Percentiles rank a stretch among this genome's conserved stretches.
Evolutionary conservation across 30 jellyfish, hydroid and myxozoan genomes (phyloP).

Genomic region (Phacellophora camtschatica): DNA sequence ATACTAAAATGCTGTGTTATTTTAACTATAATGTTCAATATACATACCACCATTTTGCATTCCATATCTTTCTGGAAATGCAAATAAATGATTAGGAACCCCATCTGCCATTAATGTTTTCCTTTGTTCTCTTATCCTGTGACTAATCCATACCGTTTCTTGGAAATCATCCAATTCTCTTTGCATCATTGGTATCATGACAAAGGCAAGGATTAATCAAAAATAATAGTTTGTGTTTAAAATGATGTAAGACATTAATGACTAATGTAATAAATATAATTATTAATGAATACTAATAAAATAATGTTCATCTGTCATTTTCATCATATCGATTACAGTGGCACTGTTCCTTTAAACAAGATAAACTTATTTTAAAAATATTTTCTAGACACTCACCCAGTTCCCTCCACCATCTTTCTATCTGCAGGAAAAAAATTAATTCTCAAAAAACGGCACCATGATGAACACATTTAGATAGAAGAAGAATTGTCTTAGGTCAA

Average conservation of each 20-base stretch:
- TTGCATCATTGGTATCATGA: neutral
- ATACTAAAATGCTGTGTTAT: no score
- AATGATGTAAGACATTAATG: no score
- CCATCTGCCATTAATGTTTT: slow-evolving; percentile 8
- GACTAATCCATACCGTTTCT: slow-evolving; percentile 2
- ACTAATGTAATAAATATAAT: no score
- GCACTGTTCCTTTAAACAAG: neutral
- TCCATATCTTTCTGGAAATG: slow-evolving; percentile 6
- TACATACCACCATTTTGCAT: neutral
- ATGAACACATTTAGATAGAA: no score
- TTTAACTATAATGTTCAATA: no score
- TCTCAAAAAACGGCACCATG: no score
- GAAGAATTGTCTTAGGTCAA: no score
- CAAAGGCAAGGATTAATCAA: neutral
- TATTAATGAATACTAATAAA: neutral
- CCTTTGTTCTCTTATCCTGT: neutral
- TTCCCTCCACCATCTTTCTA: slow-evolving; percentile 65
- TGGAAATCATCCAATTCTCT: neutral
- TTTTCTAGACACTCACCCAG: slow-evolving; percentile 36
- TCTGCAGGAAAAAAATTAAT: slow-evolving; percentile 13
- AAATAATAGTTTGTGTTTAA: neutral
- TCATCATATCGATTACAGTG: slow-evolving; percentile 5
- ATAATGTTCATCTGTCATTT: neutral
- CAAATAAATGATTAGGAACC: neutral
- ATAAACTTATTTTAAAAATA: neutral